Base-by-base conservation (phyloP, 2,797 vertebrate genomes). In the Lutjanus campechanus region DNA sequence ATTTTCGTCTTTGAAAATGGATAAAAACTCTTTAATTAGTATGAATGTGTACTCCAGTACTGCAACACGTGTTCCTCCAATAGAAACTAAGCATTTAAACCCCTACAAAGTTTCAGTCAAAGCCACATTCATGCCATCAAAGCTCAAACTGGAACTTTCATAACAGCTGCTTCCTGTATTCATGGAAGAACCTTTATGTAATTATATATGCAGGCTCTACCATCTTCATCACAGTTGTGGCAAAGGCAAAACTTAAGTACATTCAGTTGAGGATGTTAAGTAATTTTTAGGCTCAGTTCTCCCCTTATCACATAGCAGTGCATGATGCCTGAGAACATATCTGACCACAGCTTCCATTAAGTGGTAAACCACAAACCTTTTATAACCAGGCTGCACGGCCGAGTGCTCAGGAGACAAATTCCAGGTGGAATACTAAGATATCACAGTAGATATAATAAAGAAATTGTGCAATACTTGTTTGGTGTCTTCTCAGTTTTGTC, bases 331-430 rank as follows among this genome's bases (percentile, higher is more conserved):
- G 11, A 20, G 13, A 58, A 69, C 56, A 41, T 4, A 46, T 11
- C 56, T 17, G 25, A 61, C 17, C 12, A 44, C 55, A 58, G 36
- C 15, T 29, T 70, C 20, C 40, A 54, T 22, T 56, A 25, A 63
- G 50, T 22, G 17, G 49, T n/a, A 12, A 76, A 72, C 63, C 16
- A 61, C 13, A 68, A 72, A 47, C n/a, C 19, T 20, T 63, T 59
- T 19, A 53, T 3, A 54, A 36, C 4, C 15, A 44, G 40, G 20
- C n/a, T n/a, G n/a, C 16, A 8, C 15, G 5, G 10, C 1, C 2
- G 50, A 43, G 10, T 1, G 16, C 46, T 16, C 13, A 22, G 10
- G 43, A 3, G 25, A 53, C 22, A 62, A 13, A 54, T 16, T 12
- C 60, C 20, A 29, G 22, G 40, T 36, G 3, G 29, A 36, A 36